Evolutionary conservation across 1,140 invertebrate genomes (phyloP).

Genomic region (Myzus persicae): DNA sequence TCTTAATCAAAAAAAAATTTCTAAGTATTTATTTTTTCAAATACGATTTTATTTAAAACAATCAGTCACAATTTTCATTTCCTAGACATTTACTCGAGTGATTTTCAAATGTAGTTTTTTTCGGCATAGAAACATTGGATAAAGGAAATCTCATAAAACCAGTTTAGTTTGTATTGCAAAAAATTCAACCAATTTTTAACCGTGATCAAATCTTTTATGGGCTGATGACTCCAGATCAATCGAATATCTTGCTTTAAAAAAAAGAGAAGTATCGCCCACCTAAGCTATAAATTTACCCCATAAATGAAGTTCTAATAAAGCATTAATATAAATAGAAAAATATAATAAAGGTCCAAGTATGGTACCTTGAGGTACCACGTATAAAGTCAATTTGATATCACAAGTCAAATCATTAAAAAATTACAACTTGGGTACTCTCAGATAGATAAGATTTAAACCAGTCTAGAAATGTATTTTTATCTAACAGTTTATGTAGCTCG

Average conservation of each 20-base stretch:
- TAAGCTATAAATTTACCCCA: no score
- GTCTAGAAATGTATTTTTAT: not conserved
- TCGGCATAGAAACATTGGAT: not conserved
- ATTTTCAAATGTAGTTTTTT: slow-evolving; percentile 15
- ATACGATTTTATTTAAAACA: not conserved
- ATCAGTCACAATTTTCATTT: not conserved
- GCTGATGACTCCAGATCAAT: no score
- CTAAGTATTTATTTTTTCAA: not conserved
- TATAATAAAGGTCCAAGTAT: not conserved
- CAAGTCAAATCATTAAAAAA: not conserved
- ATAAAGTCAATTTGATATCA: not conserved
- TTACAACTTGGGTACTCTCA: not conserved
- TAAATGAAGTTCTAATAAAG: not conserved
- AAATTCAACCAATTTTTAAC: not conserved
- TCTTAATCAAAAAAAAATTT: not conserved
- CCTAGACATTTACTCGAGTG: not conserved
- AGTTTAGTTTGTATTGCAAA: not conserved
- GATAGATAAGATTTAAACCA: not conserved
- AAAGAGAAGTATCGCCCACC: no score
- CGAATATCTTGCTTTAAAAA: no score
- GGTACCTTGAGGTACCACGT: not conserved
- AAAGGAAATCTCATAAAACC: slow-evolving; percentile 10
- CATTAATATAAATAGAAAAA: slow-evolving; percentile 28
- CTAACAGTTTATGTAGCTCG: not conserved
- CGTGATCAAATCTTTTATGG: not conserved